phyloP scores from a whole-genome alignment of 2,113 vertebrate genomes.

The Heloderma charlesbogerti region DNA sequence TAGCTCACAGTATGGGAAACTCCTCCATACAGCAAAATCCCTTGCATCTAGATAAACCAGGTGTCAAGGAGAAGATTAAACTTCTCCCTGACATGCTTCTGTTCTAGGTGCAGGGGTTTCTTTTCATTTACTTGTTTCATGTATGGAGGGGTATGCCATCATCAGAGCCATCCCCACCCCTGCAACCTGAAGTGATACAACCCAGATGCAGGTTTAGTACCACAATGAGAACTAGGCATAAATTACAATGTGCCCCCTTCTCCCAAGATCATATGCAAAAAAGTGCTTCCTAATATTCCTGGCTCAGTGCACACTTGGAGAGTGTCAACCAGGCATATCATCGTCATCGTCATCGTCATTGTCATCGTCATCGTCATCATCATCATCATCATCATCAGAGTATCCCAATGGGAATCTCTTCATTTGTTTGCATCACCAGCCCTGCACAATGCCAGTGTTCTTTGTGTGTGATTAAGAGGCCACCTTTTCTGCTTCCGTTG shows the following conservation, averaged over 20 bases:
- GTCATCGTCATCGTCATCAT: slow-evolving; percentile 29
- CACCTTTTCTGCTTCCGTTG: slow-evolving; percentile 70
- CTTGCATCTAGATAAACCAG: not conserved
- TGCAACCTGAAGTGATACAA: not conserved
- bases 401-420: slow-evolving; percentile 64
- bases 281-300: slow-evolving; percentile 69
- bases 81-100: not conserved
- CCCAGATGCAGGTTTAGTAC: not conserved
- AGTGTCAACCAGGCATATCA: not conserved
- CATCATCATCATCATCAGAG: slow-evolving; percentile 33
- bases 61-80: not conserved
- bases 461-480: slow-evolving; percentile 75
- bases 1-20: not conserved
- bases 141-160: not conserved
- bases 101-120: not conserved
- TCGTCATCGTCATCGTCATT: no score
- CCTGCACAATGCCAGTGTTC: slow-evolving; percentile 47
- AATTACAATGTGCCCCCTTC: slow-evolving; percentile 62
- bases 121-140: not conserved
- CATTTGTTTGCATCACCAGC: slow-evolving; percentile 63
- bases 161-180: not conserved
- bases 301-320: slow-evolving; percentile 70
- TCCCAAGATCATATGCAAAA: slow-evolving; percentile 43
- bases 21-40: not conserved
- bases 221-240: slow-evolving; percentile 22